A percentile compares a stretch with the other conserved stretches of the same genome.
Evolutionary conservation across 2,113 vertebrate species (phyloP).

Genomic region (Gavia stellata): DNA sequence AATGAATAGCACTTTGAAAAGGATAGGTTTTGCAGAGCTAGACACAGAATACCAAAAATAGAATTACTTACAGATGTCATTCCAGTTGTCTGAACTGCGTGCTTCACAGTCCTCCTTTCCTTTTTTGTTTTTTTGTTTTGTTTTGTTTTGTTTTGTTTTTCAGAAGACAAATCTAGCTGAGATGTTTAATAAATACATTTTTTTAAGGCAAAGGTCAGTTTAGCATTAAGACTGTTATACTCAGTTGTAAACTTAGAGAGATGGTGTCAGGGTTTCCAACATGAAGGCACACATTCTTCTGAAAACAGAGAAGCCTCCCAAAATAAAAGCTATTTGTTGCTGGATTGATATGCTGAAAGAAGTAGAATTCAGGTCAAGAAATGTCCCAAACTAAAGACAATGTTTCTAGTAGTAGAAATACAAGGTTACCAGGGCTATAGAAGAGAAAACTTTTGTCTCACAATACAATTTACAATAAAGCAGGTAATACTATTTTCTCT

Average conservation of each 20-base stretch:
- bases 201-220: conserved; percentile 22
- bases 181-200: conserved; percentile 40
- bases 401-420: not conserved
- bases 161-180: not conserved
- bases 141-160: not conserved
- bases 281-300: not conserved
- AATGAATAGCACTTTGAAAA: not conserved
- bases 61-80: not conserved
- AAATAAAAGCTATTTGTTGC: conserved; percentile 27
- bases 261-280: conserved; percentile 12
- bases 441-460: not conserved
- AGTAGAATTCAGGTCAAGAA: conserved; percentile 28
- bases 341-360: conserved; percentile 34
- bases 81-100: not conserved
- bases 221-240: conserved; percentile 4
- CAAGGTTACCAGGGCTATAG: not conserved
- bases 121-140: not conserved
- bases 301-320: not conserved
- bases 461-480: conserved; percentile 29
- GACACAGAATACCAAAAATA: not conserved
- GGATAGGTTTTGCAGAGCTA: not conserved
- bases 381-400: not conserved
- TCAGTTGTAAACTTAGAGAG: not conserved
- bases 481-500: conserved; percentile 18
- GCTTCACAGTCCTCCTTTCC: not conserved